Conservation (phyloP, 2,888 invertebrate genomes). For the Hydroisotoma schaefferi region DNA sequence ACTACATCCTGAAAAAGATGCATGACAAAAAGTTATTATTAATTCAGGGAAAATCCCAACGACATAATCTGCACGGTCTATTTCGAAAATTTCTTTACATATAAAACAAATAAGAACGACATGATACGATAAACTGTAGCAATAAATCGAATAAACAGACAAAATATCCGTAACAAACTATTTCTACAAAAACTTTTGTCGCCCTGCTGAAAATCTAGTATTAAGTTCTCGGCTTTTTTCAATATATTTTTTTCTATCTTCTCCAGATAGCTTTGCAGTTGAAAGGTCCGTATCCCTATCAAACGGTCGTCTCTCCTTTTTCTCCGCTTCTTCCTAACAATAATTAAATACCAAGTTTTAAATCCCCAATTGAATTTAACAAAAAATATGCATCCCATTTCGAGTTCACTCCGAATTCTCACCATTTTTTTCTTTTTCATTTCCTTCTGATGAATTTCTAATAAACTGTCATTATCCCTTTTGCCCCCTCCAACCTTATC, state of each 20-base stretch:
- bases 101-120: too few relatives aligned
- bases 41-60: background rate
- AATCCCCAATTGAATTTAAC: background rate
- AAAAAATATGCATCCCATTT: background rate
- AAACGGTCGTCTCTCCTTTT: constrained; percentile 34
- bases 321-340: constrained; percentile 16
- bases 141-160: too few relatives aligned
- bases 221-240: constrained; percentile 38
- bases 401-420: too few relatives aligned
- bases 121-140: too few relatives aligned
- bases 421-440: constrained; percentile 33
- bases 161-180: too few relatives aligned
- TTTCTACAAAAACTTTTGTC: constrained; percentile 40
- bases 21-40: too few relatives aligned
- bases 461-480: constrained; percentile 23
- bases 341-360: background rate
- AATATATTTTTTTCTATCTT: constrained; percentile 37
- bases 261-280: constrained; percentile 23
- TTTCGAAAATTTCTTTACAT: background rate
- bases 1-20: too few relatives aligned
- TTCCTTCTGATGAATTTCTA: constrained; percentile 32
- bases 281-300: constrained; percentile 33
- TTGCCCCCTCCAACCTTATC: constrained; percentile 23
- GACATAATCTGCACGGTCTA: background rate
- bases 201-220: constrained; percentile 35